Evolutionary conservation across 2,888 invertebrate species (phyloP), one percentile per base, ranked within the genome.

Genomic region (Loripinus fragilis): DNA sequence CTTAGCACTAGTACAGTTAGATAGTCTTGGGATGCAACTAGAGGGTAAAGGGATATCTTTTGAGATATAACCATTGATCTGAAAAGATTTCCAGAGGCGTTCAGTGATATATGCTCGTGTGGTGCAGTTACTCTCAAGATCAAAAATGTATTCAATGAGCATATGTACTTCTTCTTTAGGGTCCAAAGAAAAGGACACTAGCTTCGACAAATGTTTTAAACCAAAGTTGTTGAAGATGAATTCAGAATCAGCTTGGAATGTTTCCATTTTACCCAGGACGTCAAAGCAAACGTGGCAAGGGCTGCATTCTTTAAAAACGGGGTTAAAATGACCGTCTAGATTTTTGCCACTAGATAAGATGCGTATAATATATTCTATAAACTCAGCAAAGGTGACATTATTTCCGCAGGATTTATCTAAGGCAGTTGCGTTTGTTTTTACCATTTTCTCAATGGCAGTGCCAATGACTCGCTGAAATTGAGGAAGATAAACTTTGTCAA

Each of bases 401-500:
- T 78, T 81, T n/a, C 81, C 78, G 72, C 86, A 86, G 0, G 10
- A 28, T 2, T 30, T 38, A 15, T 73, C 60, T 10, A 68, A n/a
- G 3, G 33, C 30, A 12, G 69, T 35, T 3, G 66, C 60, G 7
- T 66, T 65, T 10, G 17, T 35, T 55, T 78, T 28, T 12, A 80
- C 41, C 23, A 10, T 42, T 38, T 69, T 64, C 12, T 76, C 66
- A 20, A 86, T 73, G 15, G 12, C 15, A 2, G 65, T 64, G n/a
- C 78, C 73, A 35, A 67, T 67, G 2, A 45, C 20, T 35, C 55
- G 33, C 87, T 86, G 86, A 50, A 85, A 87, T 66, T 87, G 86
- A 7, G 85, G 83, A 20, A 87, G 74, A 0, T 85, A 30, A 65
- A 85, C 82, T 68, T 87, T 87, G 67, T 87, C 87, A 25, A 87